These are phyloP conservation scores for Drosophila colorata DNA, from an alignment of 2,888 invertebrate genomes.

Conservation along the genomic window DNA sequence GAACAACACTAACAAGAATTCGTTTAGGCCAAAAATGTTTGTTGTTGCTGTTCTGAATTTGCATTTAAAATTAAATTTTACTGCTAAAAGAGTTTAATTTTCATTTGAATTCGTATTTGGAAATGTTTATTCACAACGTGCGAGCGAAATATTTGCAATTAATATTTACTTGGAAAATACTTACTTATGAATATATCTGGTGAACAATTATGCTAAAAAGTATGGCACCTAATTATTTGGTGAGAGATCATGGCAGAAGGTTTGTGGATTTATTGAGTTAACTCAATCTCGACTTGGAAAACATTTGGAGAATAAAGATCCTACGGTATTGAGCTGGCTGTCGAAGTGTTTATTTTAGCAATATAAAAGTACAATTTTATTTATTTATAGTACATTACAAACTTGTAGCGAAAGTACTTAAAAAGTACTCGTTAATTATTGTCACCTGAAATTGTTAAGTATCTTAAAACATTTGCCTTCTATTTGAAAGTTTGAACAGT, in stretches of 20 bases:
- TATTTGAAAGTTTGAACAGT: no score
- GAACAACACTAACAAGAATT: background rate
- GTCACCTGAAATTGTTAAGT: no score
- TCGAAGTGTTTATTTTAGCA: no score
- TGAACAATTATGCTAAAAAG: slow-evolving; percentile 26
- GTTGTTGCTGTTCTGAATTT: background rate
- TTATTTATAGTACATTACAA: no score
- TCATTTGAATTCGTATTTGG: slow-evolving; percentile 11
- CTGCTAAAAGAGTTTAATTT: slow-evolving; percentile 11
- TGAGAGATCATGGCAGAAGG: no score
- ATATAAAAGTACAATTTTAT: no score
- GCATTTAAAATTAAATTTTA: background rate
- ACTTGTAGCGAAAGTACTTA: no score
- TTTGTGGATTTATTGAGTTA: no score
- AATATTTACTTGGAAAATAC: slow-evolving; percentile 31
- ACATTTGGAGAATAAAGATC: background rate
- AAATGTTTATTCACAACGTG: slow-evolving; percentile 41
- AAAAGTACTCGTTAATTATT: no score
- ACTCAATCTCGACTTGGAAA: no score
- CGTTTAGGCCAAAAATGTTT: background rate
- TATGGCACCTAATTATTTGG: background rate
- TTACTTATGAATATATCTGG: background rate
- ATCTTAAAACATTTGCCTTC: no score
- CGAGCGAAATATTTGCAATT: slow-evolving; percentile 19
- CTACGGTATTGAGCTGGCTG: no score